Conservation (phyloP, 2,113 vertebrate genomes). For the Oxyruncus cristatus region DNA sequence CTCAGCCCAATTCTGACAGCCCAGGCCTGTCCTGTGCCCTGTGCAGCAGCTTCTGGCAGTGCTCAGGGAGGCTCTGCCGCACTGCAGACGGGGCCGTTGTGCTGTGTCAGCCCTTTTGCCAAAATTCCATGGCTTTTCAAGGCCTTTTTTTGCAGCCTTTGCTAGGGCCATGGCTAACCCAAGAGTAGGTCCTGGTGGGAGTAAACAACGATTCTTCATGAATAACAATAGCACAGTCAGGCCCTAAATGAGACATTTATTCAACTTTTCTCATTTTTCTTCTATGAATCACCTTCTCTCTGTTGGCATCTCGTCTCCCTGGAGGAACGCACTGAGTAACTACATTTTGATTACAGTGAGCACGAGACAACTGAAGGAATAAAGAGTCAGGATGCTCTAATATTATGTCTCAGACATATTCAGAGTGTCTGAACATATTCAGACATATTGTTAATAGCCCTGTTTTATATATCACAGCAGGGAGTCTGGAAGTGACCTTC, state of each 20-base stretch:
- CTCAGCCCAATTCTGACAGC: background rate
- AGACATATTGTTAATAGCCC: background rate
- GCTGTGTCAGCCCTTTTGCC: background rate
- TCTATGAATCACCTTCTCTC: background rate
- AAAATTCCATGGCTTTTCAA: background rate
- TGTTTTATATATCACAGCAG: background rate
- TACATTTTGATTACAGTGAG: background rate
- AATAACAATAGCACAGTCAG: background rate
- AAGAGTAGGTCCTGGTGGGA: background rate
- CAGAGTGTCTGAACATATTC: background rate
- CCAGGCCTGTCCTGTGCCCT: background rate
- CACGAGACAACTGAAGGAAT: background rate
- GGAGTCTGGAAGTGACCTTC: background rate
- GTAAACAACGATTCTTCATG: background rate
- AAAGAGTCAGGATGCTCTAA: background rate
- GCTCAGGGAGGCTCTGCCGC: background rate
- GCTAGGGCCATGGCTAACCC: background rate
- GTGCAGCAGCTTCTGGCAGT: background rate
- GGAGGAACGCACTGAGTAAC: background rate
- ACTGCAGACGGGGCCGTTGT: background rate
- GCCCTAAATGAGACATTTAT: background rate
- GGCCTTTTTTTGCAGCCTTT: background rate
- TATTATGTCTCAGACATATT: background rate
- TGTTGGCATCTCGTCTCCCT: background rate
- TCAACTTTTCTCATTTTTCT: background rate